These are phyloP conservation scores for Drosophila gaucha DNA, from an alignment of 2,888 invertebrate genomes.

Conservation along the genomic window DNA sequence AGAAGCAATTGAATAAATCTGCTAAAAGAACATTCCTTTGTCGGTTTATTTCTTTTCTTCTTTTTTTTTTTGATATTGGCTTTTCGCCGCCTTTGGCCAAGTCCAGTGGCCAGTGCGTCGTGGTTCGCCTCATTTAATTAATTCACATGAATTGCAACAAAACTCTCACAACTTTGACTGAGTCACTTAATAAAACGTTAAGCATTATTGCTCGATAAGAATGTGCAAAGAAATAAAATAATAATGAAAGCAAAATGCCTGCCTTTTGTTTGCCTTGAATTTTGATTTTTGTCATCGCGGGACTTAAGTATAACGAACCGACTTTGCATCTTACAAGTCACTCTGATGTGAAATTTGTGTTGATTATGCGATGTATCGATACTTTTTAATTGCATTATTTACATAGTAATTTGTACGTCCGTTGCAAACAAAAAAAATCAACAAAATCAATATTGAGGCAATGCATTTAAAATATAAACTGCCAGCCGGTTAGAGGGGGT, in stretches of 20 bases:
- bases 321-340: slow-evolving; percentile 47
- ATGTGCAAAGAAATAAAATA: slow-evolving; percentile 1
- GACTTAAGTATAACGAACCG: slow-evolving; percentile 27
- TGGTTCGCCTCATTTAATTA: slow-evolving; percentile 56
- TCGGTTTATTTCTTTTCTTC: not conserved
- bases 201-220: slow-evolving; percentile 42
- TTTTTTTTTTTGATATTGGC: not conserved
- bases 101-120: not conserved
- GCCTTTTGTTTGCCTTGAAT: slow-evolving; percentile 40
- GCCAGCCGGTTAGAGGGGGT: not conserved
- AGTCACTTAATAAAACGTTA: slow-evolving; percentile 62
- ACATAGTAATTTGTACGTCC: slow-evolving; percentile 11
- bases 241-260: slow-evolving; percentile 6
- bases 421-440: not conserved
- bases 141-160: slow-evolving; percentile 71
- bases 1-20: too few species aligned
- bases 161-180: slow-evolving; percentile 28
- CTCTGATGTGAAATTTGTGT: slow-evolving; percentile 40
- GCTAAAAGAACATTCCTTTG: not conserved
- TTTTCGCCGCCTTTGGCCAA: slow-evolving; percentile 8
- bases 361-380: slow-evolving; percentile 29
- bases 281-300: slow-evolving; percentile 42
- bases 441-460: not conserved
- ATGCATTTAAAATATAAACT: slow-evolving; percentile 11
- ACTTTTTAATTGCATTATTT: slow-evolving; percentile 28